A percentile compares a stretch with the other conserved stretches of the same genome.
Conservation (phyloP, 2,888 invertebrate genomes). For the Autographa pulchrina region DNA sequence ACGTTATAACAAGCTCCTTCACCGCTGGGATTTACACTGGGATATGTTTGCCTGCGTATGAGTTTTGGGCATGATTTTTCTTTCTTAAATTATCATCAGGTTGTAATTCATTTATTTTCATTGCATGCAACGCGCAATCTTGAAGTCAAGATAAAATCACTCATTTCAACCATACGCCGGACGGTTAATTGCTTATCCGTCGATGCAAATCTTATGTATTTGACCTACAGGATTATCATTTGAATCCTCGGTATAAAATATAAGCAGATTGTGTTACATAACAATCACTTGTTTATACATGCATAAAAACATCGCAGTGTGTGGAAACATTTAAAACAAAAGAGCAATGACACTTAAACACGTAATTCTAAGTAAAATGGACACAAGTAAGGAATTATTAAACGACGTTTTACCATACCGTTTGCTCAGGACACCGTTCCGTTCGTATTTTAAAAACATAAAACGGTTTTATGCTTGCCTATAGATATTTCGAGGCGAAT, state of each 20-base stretch:
- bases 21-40: constrained; percentile 32
- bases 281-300: no score
- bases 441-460: constrained; percentile 51
- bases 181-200: no score
- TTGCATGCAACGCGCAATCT: neutral
- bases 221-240: no score
- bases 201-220: no score
- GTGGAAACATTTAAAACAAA: neutral
- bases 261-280: no score
- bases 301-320: no score
- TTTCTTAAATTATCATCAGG: neutral
- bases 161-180: no score
- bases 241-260: no score
- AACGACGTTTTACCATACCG: constrained; percentile 20
- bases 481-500: constrained; percentile 60
- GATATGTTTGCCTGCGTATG: neutral
- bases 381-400: constrained; percentile 35
- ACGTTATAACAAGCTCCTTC: constrained; percentile 66
- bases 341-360: constrained; percentile 6
- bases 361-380: constrained; percentile 9
- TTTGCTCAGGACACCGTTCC: constrained; percentile 46
- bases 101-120: neutral
- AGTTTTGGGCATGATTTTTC: constrained; percentile 2
- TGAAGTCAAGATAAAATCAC: no score
- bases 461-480: constrained; percentile 52